These are phyloP conservation scores for Morpho helenor DNA, from an alignment of 2,888 invertebrate genomes.

Conservation along the genomic window DNA sequence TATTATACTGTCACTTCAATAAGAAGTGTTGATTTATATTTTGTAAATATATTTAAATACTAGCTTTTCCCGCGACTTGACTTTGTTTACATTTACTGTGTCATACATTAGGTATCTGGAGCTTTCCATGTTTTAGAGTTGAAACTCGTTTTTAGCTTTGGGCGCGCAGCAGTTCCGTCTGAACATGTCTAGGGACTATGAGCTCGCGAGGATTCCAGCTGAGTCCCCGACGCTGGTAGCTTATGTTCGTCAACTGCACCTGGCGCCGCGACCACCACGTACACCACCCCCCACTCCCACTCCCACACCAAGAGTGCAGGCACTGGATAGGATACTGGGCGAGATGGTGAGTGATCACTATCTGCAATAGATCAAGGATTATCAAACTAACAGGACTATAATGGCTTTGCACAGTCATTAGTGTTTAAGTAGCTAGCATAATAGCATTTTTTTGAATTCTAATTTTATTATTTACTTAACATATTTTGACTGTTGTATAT, in stretches of 20 bases:
- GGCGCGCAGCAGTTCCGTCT: conserved; percentile 88
- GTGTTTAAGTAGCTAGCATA: too few species aligned
- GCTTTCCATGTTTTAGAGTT: too few species aligned
- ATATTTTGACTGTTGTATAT: too few species aligned
- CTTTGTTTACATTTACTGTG: neutral
- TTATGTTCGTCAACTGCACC: conserved; percentile 86
- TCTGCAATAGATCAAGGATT: too few species aligned
- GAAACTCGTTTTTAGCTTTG: conserved; percentile 68
- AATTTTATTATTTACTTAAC: too few species aligned
- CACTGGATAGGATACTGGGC: conserved; percentile 45
- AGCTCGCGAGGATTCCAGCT: conserved; percentile 85
- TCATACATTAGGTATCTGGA: neutral
- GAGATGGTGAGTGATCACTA: conserved; percentile 45
- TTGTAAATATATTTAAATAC: neutral
- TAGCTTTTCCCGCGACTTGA: neutral
- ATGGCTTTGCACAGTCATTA: too few species aligned
- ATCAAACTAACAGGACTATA: too few species aligned
- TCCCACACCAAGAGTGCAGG: conserved; percentile 64
- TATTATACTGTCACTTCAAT: too few species aligned
- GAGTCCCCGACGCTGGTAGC: conserved; percentile 86
- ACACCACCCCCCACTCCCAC: conserved; percentile 46
- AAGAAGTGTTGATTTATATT: too few species aligned
- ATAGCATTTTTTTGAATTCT: too few species aligned
- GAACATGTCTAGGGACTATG: conserved; percentile 89
- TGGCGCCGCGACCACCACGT: conserved; percentile 62